phyloP scores from a whole-genome alignment of 2,888 invertebrate species.

The Linnaemya tessellans region DNA sequence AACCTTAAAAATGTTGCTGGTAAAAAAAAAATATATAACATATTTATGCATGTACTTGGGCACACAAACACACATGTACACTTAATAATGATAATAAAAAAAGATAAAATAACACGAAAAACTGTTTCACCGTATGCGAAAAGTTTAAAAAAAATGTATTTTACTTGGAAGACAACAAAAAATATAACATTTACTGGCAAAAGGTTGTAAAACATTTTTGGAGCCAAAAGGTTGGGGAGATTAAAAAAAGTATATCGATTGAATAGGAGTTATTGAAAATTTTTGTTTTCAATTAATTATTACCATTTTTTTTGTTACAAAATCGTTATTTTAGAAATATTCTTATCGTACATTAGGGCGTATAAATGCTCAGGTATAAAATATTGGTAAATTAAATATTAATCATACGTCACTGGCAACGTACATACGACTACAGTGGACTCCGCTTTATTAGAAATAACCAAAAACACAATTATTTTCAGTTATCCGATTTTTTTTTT shows the following conservation, averaged over 20 bases:
- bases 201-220: not conserved
- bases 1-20: constrained; percentile 35
- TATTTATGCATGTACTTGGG: too few relatives aligned
- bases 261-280: constrained; percentile 3
- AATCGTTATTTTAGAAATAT: too few relatives aligned
- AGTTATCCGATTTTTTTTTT: too few relatives aligned
- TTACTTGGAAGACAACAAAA: not conserved
- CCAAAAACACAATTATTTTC: too few relatives aligned
- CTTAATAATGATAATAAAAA: not conserved
- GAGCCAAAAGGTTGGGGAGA: not conserved
- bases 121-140: not conserved
- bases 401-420: too few relatives aligned
- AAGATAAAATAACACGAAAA: not conserved
- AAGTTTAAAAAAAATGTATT: constrained; percentile 20
- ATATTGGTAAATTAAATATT: too few relatives aligned
- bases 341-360: too few relatives aligned
- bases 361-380: too few relatives aligned
- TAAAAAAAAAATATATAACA: not conserved
- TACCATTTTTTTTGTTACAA: not conserved
- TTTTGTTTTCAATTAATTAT: not conserved
- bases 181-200: not conserved
- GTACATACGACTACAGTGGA: too few relatives aligned
- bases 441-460: too few relatives aligned
- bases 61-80: too few relatives aligned
- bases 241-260: constrained; percentile 2